Evolutionary conservation across 2,888 invertebrate genomes (phyloP).

Genomic region (Thymelicus sylvestris): DNA sequence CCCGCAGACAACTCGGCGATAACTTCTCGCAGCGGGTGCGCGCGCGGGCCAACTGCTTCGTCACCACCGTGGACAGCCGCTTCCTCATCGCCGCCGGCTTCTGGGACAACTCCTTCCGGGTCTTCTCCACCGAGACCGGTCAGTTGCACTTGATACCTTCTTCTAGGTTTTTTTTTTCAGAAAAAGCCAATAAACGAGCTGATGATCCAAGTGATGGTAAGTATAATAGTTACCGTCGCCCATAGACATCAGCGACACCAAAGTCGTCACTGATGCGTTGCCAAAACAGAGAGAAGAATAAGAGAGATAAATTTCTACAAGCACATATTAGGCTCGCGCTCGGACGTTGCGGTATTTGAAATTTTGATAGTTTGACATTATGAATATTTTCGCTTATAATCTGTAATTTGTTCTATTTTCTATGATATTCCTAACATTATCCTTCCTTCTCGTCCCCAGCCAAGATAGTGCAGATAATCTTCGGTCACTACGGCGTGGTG

Average conservation of each 20-base stretch:
- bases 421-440: too few species aligned
- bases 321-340: too few species aligned
- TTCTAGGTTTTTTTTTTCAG: too few species aligned
- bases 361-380: background rate
- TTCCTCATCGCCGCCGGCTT: constrained; percentile 99
- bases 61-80: constrained; percentile 98
- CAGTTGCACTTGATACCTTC: constrained; percentile 22
- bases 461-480: constrained; percentile 98
- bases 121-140: constrained; percentile 98
- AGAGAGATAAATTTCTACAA: too few species aligned
- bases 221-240: too few species aligned
- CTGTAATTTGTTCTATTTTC: too few species aligned
- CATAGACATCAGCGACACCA: too few species aligned
- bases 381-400: background rate
- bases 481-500: constrained; percentile 99
- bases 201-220: too few species aligned
- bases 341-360: background rate
- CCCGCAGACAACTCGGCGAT: constrained; percentile 96
- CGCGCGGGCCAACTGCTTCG: constrained; percentile 97
- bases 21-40: constrained; percentile 98
- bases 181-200: too few species aligned
- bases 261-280: too few species aligned
- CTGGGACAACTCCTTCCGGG: constrained; percentile 99
- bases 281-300: too few species aligned
- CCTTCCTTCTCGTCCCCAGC: constrained; percentile 81